A percentile compares a stretch with the other conserved stretches of the same genome.
Conservation (phyloP, 2,888 invertebrate species). For the Apocheima hispidaria region DNA sequence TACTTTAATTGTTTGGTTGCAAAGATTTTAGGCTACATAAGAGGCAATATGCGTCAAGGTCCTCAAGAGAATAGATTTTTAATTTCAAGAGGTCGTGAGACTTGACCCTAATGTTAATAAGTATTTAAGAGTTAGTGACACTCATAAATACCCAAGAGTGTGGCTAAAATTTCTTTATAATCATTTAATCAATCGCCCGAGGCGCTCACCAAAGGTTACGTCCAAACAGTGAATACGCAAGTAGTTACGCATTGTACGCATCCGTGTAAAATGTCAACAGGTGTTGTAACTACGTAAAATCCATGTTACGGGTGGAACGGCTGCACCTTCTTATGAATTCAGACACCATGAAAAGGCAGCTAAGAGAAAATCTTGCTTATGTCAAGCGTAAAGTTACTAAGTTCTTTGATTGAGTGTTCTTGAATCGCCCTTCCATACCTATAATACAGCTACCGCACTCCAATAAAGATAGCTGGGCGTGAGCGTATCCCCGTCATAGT, state of each 20-base stretch:
- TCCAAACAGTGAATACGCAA: constrained; percentile 40
- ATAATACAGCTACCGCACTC: constrained; percentile 11
- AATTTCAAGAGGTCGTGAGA: constrained; percentile 45
- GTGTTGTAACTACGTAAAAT: constrained; percentile 47
- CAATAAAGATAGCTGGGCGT: constrained; percentile 7
- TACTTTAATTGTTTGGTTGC: constrained; percentile 8
- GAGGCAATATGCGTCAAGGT: constrained; percentile 40
- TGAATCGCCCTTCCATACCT: neutral
- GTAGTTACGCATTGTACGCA: constrained; percentile 30
- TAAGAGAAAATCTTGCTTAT: constrained; percentile 30
- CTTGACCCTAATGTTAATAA: constrained; percentile 36
- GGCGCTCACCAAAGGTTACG: constrained; percentile 47
- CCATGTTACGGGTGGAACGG: constrained; percentile 21
- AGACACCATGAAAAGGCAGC: constrained; percentile 12
- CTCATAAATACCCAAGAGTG: constrained; percentile 18
- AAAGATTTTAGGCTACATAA: constrained; percentile 8
- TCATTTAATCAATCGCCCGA: constrained; percentile 47
- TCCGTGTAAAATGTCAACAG: constrained; percentile 49
- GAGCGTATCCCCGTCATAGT: constrained; percentile 9
- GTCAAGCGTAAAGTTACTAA: constrained; percentile 24
- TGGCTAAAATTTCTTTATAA: constrained; percentile 37
- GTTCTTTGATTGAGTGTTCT: constrained; percentile 21
- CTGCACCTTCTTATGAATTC: constrained; percentile 29
- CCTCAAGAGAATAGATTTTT: constrained; percentile 55
- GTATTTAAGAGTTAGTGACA: constrained; percentile 35